Conservation (phyloP, 1,140 invertebrate genomes). For the Brachionus asplanchnoidis region DNA sequence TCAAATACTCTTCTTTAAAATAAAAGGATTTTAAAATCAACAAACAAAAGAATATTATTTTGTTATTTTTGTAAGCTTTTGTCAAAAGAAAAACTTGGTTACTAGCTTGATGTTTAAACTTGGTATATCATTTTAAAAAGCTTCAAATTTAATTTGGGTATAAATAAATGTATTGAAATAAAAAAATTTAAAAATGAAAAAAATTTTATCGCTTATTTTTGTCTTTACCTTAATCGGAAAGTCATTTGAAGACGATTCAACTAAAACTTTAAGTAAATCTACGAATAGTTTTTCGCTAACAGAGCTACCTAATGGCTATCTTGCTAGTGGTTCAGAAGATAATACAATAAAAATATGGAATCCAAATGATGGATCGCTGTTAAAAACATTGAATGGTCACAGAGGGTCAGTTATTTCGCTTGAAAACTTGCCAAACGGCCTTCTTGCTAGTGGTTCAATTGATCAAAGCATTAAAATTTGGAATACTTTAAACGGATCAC, state of each 20-base stretch:
- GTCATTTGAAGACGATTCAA: not conserved
- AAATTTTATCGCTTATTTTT: not conserved
- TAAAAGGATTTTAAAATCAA: no score
- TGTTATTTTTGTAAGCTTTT: no score
- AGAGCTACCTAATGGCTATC: not conserved
- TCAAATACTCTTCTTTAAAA: no score
- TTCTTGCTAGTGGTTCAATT: not conserved
- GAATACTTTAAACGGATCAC: not conserved
- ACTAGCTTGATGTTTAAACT: no score
- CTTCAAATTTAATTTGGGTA: not conserved
- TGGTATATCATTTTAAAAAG: no score
- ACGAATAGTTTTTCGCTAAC: not conserved
- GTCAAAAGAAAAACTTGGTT: no score
- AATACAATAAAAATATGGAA: not conserved
- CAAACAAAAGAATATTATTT: no score
- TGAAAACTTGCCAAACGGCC: not conserved
- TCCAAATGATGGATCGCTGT: not conserved
- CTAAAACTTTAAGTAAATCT: not conserved
- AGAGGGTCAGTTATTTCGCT: not conserved
- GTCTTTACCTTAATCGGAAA: not conserved
- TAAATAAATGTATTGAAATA: not conserved
- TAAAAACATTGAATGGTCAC: not conserved
- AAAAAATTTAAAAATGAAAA: no score
- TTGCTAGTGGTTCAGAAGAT: not conserved
- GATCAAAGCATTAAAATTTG: not conserved